Evolutionary conservation across 1,140 invertebrate species (phyloP).

Genomic region (Spodoptera litura): DNA sequence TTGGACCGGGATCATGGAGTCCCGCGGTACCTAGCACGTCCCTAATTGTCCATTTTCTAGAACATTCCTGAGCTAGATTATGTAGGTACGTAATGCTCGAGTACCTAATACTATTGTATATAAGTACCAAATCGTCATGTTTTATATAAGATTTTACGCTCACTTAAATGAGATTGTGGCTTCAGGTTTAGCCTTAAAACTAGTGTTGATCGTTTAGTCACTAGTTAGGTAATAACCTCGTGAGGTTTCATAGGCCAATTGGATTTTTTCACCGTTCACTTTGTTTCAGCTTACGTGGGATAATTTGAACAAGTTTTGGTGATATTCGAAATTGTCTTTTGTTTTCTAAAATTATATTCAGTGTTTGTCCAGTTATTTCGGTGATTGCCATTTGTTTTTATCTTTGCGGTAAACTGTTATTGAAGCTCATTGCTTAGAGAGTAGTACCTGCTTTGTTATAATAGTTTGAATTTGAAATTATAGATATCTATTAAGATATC

Average conservation of each 20-base stretch:
- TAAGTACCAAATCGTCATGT: conserved; percentile 12
- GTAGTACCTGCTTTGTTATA: no score
- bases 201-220: neutral
- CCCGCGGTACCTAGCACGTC: conserved; percentile 50
- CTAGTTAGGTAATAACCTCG: conserved; percentile 1
- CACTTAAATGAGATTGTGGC: conserved; percentile 3
- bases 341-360: no score
- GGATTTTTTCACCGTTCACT: neutral
- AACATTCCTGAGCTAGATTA: conserved; percentile 59
- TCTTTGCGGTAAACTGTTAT: neutral
- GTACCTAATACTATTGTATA: neutral
- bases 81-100: conserved; percentile 7
- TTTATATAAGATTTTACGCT: conserved; percentile 12
- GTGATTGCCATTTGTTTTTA: neutral
- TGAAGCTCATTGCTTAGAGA: neutral
- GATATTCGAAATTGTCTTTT: no score
- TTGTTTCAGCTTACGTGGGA: no score
- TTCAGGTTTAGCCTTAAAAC: neutral
- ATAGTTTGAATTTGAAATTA: no score
- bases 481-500: no score
- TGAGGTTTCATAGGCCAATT: conserved; percentile 14
- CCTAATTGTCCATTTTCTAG: conserved; percentile 62
- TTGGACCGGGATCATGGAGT: conserved; percentile 54
- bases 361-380: no score
- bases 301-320: no score